phyloP scores from a whole-genome alignment of 1,140 invertebrate genomes.

The Muscidifurax raptorellus region DNA sequence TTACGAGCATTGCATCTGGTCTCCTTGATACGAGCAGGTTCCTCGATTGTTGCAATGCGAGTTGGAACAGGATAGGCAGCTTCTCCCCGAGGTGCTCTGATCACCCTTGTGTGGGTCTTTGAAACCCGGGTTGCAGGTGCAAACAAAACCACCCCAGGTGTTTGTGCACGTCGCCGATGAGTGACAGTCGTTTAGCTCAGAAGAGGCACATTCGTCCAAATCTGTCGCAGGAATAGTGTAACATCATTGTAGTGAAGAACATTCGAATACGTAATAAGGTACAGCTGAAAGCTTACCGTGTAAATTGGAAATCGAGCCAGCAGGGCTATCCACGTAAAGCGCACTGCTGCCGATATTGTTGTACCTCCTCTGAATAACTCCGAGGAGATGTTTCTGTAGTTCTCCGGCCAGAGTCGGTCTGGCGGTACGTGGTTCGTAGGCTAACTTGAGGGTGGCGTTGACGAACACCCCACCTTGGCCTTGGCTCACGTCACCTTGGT shows the following conservation, averaged over 20 bases:
- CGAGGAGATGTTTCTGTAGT: slow-evolving; percentile 88
- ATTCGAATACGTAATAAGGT: background rate
- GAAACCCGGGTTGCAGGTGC: slow-evolving; percentile 87
- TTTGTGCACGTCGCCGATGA: slow-evolving; percentile 90
- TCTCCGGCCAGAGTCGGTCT: slow-evolving; percentile 82
- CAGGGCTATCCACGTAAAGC: slow-evolving; percentile 87
- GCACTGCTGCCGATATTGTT: slow-evolving; percentile 92
- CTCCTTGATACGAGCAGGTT: slow-evolving; percentile 84
- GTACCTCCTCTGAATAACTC: slow-evolving; percentile 86
- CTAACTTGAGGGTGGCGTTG: slow-evolving; percentile 86
- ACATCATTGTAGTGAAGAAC: background rate
- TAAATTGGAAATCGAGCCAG: slow-evolving; percentile 84
- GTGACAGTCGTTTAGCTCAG: slow-evolving; percentile 94
- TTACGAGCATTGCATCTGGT: slow-evolving; percentile 88
- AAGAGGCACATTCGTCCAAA: slow-evolving; percentile 90
- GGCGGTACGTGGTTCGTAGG: slow-evolving; percentile 78
- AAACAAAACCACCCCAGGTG: slow-evolving; percentile 91
- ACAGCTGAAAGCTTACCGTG: slow-evolving; percentile 73
- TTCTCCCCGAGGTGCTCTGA: slow-evolving; percentile 80
- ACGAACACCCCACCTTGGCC: slow-evolving; percentile 85
- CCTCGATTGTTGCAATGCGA: slow-evolving; percentile 90
- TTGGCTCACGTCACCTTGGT: slow-evolving; percentile 80
- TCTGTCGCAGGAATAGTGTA: slow-evolving; percentile 77
- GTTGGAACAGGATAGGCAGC: slow-evolving; percentile 85
- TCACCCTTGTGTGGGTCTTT: slow-evolving; percentile 84